Evolutionary conservation across 2,113 vertebrate genomes (phyloP), one percentile per base, ranked within the genome.

Genomic region (Callithrix jacchus): DNA sequence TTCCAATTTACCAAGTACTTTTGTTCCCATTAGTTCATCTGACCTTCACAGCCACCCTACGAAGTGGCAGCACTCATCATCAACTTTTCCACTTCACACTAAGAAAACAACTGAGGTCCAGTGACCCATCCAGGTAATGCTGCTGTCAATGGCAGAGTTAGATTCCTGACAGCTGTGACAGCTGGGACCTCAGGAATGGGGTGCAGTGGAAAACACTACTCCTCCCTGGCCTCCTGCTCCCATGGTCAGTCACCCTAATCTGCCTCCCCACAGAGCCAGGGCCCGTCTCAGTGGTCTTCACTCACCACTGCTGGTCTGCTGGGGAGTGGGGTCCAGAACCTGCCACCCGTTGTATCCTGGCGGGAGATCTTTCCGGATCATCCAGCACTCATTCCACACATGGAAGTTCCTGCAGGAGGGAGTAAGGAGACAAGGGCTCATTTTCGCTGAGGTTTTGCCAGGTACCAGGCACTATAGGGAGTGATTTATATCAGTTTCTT

Each of bases 351-450:
- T 98, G 95, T 99, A 98, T 70, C 98, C 99, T 61, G 98, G 84
- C 0, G 98, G 98, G 23, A 99, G 98, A 83, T 99, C 99, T 52
- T 98, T 98, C 81, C 99, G 98, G 66, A 87, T 98, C 99, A 99
- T 99, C 99, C 99, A 99, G 81, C 99, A 99, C 97, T 99, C 99
- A 0, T 99, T 98, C 99, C 99, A 99, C 88, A 99, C 99, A 25
- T 99, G 99, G 97, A 99, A 99, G 95, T 99, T 99, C 99, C 99
- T 99, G 71, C 18, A 61, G 76, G 82, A 61, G 54, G n/a, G 18
- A 91, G n/a, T 25, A 54, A 89, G 74, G 47, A 92, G 74, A 37
- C 30, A 52, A 88, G 61, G 49, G 81, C 37, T 91, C 25, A 27
- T 0, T 2, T 58, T n/a, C 80, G 32, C 64, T 32, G 23, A 80